Evolutionary conservation across 2,888 invertebrate genomes (phyloP), one percentile per base, ranked within the genome.

Genomic region (Plebejus melissa): DNA sequence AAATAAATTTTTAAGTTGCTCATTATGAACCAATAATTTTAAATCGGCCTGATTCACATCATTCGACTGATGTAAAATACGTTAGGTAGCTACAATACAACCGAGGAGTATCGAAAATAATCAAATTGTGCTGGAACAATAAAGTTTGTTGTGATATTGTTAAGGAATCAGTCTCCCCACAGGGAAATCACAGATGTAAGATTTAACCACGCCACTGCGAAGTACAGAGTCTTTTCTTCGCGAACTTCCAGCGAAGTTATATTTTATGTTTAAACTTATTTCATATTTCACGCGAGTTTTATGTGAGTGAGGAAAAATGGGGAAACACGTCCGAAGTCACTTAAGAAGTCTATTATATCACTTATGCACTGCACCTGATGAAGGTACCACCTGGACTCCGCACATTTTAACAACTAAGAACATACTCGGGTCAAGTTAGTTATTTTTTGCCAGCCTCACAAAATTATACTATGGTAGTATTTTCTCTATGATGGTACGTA

Each of bases 201-300:
- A 75, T 71, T 71, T 58, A 75, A 75, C 75, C 75, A 71, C 70
- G 70, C 41, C 75, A 75, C 54, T 75, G 57, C 70, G 54, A 75
- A 75, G 75, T 57, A 75, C 69, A 60, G 41, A 75, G 70, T 70
- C 75, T 71, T 75, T 75, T 71, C 84, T 70, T 16, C 36, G 41
- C 57, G 57, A 75, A 75, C 86, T 86, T 87, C 86, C 85, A 80
- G 78, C 77, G 77, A 87, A 90, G 85, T 89, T 88, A 83, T 89
- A 84, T 87, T 90, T 91, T 90, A 91, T 89, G 90, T 80, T 83
- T 78, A 83, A 91, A 91, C 87, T 91, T 91, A 81, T 87, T 87
- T 87, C 88, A 90, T 90, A 90, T 90, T 89, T 90, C 90, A 75
- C 70, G 41, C 70, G 54, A 75, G 75, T 75, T 75, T 75, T 70